Evolutionary conservation across 2,888 invertebrate genomes (phyloP).

Genomic region (Heliconius ethilla): DNA sequence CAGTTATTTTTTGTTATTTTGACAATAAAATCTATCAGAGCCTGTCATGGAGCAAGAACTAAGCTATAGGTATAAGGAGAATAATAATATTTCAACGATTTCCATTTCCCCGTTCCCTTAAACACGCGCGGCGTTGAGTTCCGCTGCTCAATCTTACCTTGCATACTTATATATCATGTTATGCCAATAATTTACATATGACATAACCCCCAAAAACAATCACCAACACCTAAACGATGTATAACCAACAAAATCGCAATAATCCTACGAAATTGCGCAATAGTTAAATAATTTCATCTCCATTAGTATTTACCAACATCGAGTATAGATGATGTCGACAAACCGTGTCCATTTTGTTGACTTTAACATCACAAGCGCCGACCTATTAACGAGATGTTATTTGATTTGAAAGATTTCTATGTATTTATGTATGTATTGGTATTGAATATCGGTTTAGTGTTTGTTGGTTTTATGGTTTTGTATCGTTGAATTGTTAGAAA

Average conservation of each 20-base stretch:
- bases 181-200: not conserved
- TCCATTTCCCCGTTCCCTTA: not conserved
- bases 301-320: constrained; percentile 54
- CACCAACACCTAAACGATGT: constrained; percentile 2
- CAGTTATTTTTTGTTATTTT: not conserved
- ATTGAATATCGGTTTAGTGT: too few relatives aligned
- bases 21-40: not conserved
- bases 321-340: constrained; percentile 50
- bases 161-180: not conserved
- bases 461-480: too few relatives aligned
- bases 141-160: not conserved
- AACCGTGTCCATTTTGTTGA: constrained; percentile 51
- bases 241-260: constrained; percentile 34
- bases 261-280: constrained; percentile 47
- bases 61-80: too few relatives aligned
- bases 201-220: not conserved
- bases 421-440: not conserved
- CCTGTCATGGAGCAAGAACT: too few relatives aligned
- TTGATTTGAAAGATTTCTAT: constrained; percentile 18
- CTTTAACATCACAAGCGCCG: constrained; percentile 57
- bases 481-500: too few relatives aligned
- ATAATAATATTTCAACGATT: too few relatives aligned
- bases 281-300: constrained; percentile 51
- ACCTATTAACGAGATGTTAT: constrained; percentile 36
- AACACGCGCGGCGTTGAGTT: not conserved